Conservation (phyloP, 2,888 invertebrate genomes). For the Agrotis segetum region DNA sequence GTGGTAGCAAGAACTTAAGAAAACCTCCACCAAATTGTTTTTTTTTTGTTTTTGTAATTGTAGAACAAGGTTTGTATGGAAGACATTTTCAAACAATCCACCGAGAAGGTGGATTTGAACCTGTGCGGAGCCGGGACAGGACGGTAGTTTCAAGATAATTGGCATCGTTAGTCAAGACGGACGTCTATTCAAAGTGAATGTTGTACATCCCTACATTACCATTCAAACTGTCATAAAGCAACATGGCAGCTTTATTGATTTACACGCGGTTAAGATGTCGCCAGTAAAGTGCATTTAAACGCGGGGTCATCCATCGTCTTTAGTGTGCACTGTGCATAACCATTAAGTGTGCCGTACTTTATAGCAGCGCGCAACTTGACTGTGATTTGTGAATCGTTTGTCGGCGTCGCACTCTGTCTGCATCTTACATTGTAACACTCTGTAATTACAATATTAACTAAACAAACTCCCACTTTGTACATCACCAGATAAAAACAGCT, state of each 20-base stretch:
- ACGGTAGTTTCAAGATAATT: slow-evolving; percentile 45
- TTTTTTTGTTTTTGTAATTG: no score
- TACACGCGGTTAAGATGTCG: slow-evolving; percentile 53
- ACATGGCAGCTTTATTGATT: slow-evolving; percentile 58
- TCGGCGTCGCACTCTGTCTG: slow-evolving; percentile 50
- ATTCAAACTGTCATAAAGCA: slow-evolving; percentile 38
- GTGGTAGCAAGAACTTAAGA: no score
- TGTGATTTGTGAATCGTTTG: slow-evolving; percentile 65
- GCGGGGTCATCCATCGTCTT: slow-evolving; percentile 55
- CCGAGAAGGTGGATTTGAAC: no score
- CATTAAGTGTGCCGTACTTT: slow-evolving; percentile 61
- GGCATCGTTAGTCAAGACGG: slow-evolving; percentile 32
- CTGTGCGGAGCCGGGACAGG: no score
- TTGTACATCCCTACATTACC: slow-evolving; percentile 42
- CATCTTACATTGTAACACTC: slow-evolving; percentile 56
- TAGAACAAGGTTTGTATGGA: no score
- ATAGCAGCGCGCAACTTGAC: slow-evolving; percentile 52
- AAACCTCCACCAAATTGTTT: no score
- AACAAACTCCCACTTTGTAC: slow-evolving; percentile 51
- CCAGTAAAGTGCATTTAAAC: slow-evolving; percentile 59
- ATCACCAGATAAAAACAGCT: slow-evolving; percentile 49
- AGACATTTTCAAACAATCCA: no score
- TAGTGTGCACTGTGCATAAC: slow-evolving; percentile 57
- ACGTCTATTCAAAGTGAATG: slow-evolving; percentile 47
- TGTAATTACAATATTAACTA: slow-evolving; percentile 58